Evolutionary conservation across 1,140 invertebrate species (phyloP), one percentile per base, ranked within the genome.

Genomic region (Micrasema longulum): DNA sequence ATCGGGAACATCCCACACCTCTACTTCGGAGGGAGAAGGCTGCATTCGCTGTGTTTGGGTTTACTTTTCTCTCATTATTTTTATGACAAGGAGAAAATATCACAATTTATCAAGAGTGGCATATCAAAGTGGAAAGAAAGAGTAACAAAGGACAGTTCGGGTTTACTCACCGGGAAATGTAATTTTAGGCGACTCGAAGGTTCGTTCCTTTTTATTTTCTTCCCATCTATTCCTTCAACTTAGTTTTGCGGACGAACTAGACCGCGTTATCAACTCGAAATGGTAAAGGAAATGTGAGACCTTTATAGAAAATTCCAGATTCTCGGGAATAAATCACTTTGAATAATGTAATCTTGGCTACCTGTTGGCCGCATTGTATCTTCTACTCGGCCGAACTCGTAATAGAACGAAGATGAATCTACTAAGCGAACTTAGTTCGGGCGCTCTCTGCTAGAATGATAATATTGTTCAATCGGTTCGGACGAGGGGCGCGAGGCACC

Each of bases 401-500:
- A 14, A 60, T 22, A 14, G 20, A 60, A 38, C 35, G 36, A 38
- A 31, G 60, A 45, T 18, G 60, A 26, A 63, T 23, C 41, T 63
- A 26, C 60, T 38, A 22, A 12, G 23, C 22, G 18, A 23, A 47
- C 4, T 22, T 18, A 22, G 18, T 18, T 38, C 55, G 55, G 53
- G 67, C 26, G 20, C 18, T 12, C 22, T 11, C 60, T 62, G 16
- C 43, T n/a, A 41, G 60, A 64, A 64, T 64, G 60, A 48, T 31
- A 31, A 31, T 60, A 70, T 74, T 74, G 72, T 74, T 74, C 72
- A 74, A 74, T 74, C 45, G 67, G 72, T 67, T 70, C 43, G 1
- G 55, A 62, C 43, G 67, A 23, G 26, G 36, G 65, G 10, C 7
- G 36, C 35, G 31, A 31, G 50, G 31, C 5, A 26, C 16, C n/a